Evolutionary conservation across 2,888 invertebrate species (phyloP).

Genomic region (Eledona agricola): DNA sequence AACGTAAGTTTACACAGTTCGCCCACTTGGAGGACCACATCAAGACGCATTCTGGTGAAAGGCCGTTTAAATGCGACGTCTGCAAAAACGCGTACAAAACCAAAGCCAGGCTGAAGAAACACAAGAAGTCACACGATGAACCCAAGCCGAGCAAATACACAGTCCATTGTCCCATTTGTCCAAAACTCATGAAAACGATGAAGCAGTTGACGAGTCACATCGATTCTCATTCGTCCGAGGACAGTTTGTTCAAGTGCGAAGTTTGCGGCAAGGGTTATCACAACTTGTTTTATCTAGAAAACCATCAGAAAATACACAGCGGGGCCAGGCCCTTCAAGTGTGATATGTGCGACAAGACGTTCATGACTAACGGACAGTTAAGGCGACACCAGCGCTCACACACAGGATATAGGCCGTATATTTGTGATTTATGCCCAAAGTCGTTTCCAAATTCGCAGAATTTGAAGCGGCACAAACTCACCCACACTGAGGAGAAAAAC

Average conservation of each 20-base stretch:
- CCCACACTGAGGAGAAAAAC: constrained; percentile 57
- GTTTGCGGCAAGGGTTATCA: constrained; percentile 54
- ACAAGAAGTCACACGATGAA: constrained; percentile 52
- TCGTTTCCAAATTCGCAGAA: constrained; percentile 55
- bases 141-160: constrained; percentile 46
- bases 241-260: constrained; percentile 51
- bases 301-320: constrained; percentile 50
- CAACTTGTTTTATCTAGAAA: constrained; percentile 48
- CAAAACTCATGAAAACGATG: constrained; percentile 50
- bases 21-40: constrained; percentile 58
- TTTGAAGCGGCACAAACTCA: constrained; percentile 55
- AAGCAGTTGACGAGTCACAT: constrained; percentile 52
- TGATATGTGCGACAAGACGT: constrained; percentile 53
- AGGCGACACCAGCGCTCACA: constrained; percentile 56
- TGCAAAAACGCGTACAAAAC: constrained; percentile 57
- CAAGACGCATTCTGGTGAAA: constrained; percentile 56
- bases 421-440: constrained; percentile 52
- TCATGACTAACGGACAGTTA: constrained; percentile 53
- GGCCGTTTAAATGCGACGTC: constrained; percentile 54
- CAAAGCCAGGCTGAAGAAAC: constrained; percentile 53
- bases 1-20: constrained; percentile 56
- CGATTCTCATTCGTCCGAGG: constrained; percentile 49
- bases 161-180: constrained; percentile 52
- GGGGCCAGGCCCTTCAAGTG: constrained; percentile 51
- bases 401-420: constrained; percentile 54